Conservation (phyloP, 2,888 invertebrate species). For the Drosophila koepferae region DNA sequence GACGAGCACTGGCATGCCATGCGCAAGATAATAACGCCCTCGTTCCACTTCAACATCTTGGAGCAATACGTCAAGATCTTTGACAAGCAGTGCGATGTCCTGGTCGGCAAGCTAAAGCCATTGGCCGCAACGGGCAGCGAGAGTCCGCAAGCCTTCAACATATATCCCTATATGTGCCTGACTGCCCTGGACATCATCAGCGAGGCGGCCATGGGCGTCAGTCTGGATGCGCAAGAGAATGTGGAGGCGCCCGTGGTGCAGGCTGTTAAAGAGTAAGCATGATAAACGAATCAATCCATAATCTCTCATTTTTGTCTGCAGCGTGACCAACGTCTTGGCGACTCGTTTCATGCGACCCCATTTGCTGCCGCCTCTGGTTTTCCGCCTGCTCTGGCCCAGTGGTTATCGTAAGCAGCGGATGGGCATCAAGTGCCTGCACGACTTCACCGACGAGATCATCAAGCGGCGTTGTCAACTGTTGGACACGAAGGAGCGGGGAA, state of each 20-base stretch:
- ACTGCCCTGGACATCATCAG: conserved; percentile 87
- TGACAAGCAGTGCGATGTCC: conserved; percentile 87
- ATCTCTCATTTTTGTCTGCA: conserved; percentile 23
- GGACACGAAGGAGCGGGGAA: conserved; percentile 42
- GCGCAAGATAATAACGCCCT: conserved; percentile 90
- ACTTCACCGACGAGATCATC: conserved; percentile 86
- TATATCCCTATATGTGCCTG: conserved; percentile 87
- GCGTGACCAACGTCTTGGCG: conserved; percentile 74
- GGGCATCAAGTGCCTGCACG: conserved; percentile 85
- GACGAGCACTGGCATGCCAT: conserved; percentile 88
- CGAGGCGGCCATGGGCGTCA: conserved; percentile 93
- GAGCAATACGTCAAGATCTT: conserved; percentile 90
- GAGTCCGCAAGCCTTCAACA: conserved; percentile 85
- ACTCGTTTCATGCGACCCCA: conserved; percentile 75
- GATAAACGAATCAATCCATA: no score
- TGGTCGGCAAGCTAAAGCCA: conserved; percentile 86
- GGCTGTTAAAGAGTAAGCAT: conserved; percentile 88
- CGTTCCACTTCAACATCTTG: conserved; percentile 92
- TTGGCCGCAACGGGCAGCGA: conserved; percentile 56
- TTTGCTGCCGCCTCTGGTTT: conserved; percentile 62
- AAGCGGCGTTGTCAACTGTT: conserved; percentile 78
- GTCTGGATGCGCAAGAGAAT: conserved; percentile 89
- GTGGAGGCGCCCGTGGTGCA: conserved; percentile 89
- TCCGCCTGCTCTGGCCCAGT: conserved; percentile 57
- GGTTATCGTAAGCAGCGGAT: conserved; percentile 83